A percentile compares a stretch with the other conserved stretches of the same genome.
Evolutionary conservation across 2,888 invertebrate species (phyloP).

Genomic region (Drosophila multiciliata): DNA sequence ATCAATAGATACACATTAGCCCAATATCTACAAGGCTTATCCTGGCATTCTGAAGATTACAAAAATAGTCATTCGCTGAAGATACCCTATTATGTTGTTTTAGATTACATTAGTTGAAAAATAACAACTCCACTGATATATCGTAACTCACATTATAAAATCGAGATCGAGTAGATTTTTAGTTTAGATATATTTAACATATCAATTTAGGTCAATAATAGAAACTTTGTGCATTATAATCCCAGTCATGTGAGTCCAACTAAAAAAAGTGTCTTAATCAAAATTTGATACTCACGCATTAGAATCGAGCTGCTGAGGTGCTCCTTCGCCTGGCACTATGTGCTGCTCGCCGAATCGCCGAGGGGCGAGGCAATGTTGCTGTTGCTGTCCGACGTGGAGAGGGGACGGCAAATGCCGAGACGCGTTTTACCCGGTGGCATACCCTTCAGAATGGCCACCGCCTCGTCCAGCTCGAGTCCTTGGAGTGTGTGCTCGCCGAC

Average conservation of each 20-base stretch:
- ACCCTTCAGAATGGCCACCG: slow-evolving; percentile 97
- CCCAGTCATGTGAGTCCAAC: neutral
- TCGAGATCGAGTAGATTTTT: neutral
- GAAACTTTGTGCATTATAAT: neutral
- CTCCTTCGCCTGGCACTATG: slow-evolving; percentile 79
- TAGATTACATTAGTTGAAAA: neutral
- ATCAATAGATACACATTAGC: neutral
- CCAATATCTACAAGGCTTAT: neutral
- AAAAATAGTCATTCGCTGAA: neutral
- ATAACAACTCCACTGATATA: neutral
- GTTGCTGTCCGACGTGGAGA: slow-evolving; percentile 85
- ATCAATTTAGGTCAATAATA: neutral
- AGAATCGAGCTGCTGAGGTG: slow-evolving; percentile 20
- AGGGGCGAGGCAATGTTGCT: slow-evolving; percentile 85
- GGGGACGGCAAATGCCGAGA: slow-evolving; percentile 95
- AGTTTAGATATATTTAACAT: neutral
- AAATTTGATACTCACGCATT: slow-evolving; percentile 75
- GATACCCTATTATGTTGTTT: neutral
- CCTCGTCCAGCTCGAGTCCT: slow-evolving; percentile 96
- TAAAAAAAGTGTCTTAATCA: neutral
- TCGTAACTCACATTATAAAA: neutral
- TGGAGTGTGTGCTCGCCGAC: slow-evolving; percentile 96
- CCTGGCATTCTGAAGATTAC: neutral
- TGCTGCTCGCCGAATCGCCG: slow-evolving; percentile 82
- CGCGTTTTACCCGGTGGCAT: slow-evolving; percentile 95